Conservation (phyloP, 2,113 vertebrate species). For the Chelonoidis abingdonii region DNA sequence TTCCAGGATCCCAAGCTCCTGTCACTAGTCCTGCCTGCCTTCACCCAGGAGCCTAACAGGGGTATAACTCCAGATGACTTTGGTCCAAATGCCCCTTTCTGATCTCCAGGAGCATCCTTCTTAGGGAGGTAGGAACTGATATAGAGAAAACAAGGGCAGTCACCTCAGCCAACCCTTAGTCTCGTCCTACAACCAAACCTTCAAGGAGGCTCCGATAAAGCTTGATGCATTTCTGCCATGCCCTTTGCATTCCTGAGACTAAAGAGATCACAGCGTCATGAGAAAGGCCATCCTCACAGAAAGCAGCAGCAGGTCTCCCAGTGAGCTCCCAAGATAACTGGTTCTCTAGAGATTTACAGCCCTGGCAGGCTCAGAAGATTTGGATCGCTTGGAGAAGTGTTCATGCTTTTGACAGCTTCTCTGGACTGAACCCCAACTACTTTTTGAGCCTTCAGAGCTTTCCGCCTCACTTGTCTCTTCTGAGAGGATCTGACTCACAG, state of each 20-base stretch:
- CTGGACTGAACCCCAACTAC: background rate
- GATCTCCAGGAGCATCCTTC: no score
- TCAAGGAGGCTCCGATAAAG: no score
- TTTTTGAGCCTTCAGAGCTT: background rate
- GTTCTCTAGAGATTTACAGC: background rate
- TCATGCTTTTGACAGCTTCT: background rate
- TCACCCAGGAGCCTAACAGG: no score
- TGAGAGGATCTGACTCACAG: background rate
- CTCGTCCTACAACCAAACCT: no score
- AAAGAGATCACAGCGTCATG: background rate
- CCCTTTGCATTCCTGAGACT: background rate
- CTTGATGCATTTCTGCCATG: no score
- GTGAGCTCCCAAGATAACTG: background rate
- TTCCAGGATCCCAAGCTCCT: no score
- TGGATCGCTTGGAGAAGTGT: background rate
- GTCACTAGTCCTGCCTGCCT: no score
- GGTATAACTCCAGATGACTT: no score
- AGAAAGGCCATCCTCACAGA: background rate
- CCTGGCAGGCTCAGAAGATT: background rate
- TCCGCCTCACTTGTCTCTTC: background rate
- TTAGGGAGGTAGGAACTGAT: no score
- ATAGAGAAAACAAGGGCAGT: no score
- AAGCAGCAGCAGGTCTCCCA: background rate
- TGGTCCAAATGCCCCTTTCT: no score
- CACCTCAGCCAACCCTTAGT: no score